Evolutionary conservation across 2,113 vertebrate genomes (phyloP).

Genomic region (Paratilapia polleni): DNA sequence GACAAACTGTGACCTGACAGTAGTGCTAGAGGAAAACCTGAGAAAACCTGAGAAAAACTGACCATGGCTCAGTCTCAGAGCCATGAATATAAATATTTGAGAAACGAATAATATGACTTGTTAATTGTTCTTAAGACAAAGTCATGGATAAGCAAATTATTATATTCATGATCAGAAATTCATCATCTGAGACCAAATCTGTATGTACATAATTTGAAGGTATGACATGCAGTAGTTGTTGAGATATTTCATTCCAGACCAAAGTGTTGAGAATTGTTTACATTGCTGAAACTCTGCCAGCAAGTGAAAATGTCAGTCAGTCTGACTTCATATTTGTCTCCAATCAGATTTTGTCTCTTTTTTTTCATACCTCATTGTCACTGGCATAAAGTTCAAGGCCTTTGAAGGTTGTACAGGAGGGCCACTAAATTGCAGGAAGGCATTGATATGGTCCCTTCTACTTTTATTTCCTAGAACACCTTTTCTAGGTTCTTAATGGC

Average conservation of each 20-base stretch:
- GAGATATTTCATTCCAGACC: too few relatives aligned
- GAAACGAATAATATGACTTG: neutral
- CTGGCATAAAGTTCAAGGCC: neutral
- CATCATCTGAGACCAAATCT: too few relatives aligned
- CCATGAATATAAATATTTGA: too few relatives aligned
- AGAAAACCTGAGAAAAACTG: too few relatives aligned
- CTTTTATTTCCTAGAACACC: neutral
- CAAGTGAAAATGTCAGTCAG: neutral
- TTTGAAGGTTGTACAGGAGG: neutral
- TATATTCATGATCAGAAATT: neutral
- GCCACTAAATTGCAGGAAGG: neutral
- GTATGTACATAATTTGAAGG: too few relatives aligned
- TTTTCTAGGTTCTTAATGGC: neutral
- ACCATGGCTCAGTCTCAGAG: neutral
- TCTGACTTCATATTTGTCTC: too few relatives aligned
- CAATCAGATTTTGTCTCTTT: neutral
- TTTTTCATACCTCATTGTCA: neutral
- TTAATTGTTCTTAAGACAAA: neutral
- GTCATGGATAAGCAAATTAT: neutral
- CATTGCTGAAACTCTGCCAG: neutral
- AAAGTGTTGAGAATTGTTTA: too few relatives aligned
- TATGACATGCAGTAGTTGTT: too few relatives aligned
- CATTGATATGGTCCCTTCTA: fast-evolving
- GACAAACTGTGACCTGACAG: neutral
- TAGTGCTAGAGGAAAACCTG: neutral